A percentile compares a stretch with the other conserved stretches of the same genome.
Conservation (phyloP, 2,113 vertebrate genomes). For the Antigone vipio region DNA sequence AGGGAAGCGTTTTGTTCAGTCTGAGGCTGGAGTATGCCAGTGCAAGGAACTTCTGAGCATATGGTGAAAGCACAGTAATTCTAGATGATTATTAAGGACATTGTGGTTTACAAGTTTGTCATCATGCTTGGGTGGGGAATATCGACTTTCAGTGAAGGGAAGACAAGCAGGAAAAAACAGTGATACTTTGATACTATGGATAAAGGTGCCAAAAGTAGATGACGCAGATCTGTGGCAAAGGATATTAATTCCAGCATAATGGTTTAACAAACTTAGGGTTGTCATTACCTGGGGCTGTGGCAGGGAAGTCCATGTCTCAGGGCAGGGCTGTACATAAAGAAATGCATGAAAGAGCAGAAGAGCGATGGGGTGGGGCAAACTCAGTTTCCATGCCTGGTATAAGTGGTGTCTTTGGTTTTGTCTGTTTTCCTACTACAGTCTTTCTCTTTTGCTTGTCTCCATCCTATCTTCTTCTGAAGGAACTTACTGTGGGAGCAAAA, state of each 20-base stretch:
- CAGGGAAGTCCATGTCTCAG: background rate
- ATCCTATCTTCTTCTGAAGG: background rate
- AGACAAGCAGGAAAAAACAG: background rate
- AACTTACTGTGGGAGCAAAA: background rate
- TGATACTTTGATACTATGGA: background rate
- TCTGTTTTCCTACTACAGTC: background rate
- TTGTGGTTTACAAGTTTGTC: fast-evolving
- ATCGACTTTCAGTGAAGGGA: background rate
- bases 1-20: background rate
- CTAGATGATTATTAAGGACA: background rate
- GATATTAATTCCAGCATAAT: background rate
- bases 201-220: background rate
- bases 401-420: background rate
- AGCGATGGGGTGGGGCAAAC: background rate
- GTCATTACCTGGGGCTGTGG: background rate
- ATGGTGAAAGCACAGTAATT: background rate
- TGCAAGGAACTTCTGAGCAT: background rate
- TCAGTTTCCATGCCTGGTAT: fast-evolving
- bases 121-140: background rate
- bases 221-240: background rate
- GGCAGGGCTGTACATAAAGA: background rate
- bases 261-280: background rate
- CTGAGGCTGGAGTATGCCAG: background rate
- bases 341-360: background rate
- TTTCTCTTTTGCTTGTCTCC: background rate